Conservation (phyloP, 1,140 invertebrate species). For the Trinorchestia longiramus region DNA sequence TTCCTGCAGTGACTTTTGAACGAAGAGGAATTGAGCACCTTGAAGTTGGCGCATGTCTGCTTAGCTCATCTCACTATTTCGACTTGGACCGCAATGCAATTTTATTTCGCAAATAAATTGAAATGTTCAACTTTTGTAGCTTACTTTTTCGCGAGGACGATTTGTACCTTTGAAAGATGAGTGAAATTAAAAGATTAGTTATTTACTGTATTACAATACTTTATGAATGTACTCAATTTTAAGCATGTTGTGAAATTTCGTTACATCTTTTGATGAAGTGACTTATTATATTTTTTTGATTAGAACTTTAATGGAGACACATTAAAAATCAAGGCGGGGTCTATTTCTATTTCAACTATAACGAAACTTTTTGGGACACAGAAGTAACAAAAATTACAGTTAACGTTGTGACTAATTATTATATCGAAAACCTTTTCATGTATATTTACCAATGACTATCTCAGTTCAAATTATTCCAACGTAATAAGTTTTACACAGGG, state of each 20-base stretch:
- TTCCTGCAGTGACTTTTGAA: slow-evolving; percentile 31
- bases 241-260: background rate
- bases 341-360: background rate
- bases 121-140: background rate
- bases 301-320: background rate
- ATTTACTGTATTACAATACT: background rate
- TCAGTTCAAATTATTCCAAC: too few relatives aligned
- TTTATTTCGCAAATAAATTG: background rate
- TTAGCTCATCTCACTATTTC: background rate
- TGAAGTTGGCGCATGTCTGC: background rate
- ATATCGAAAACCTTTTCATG: too few relatives aligned
- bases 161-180: background rate
- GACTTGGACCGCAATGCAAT: background rate
- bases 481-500: too few relatives aligned
- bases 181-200: background rate
- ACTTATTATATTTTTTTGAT: background rate
- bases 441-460: too few relatives aligned
- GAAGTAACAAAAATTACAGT: too few relatives aligned
- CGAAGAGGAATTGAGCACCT: background rate
- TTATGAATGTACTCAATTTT: background rate
- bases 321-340: background rate
- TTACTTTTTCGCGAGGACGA: background rate
- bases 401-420: too few relatives aligned
- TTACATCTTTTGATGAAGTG: background rate
- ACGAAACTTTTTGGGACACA: too few relatives aligned